Base-by-base conservation (phyloP, 1,140 invertebrate species). In the Hylaeus anthracinus region DNA sequence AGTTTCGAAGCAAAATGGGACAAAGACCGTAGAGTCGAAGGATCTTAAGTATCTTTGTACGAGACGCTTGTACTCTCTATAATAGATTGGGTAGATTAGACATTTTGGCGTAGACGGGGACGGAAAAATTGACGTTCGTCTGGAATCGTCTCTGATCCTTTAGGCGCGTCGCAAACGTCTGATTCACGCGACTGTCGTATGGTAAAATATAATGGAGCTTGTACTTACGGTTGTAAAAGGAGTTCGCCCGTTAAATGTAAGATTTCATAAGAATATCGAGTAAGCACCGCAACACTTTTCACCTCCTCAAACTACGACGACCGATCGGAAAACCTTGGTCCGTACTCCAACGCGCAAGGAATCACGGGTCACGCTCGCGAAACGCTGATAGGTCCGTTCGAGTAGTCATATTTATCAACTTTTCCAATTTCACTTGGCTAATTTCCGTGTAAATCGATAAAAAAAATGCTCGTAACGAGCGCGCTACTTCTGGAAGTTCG, bases 191-290 rank as follows among this genome's bases (percentile, higher is more conserved):
- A 51, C 56, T 14, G 61, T 51, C 26, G 10, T n/a, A n/a, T 61
- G 55, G n/a, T 10, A 43, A 14, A 53, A 63, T 14, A 15, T 48
- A 58, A 61, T 64, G 12, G 9, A 37, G 56, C 55, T 65, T 41
- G 5, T 90, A 90, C 90, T 90, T 82, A 90, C 90, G 83, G 70
- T 77, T 89, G 82, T 84, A 63, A 82, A 80, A 79, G 71, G 61
- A 60, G 70, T 84, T 83, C 79, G 78, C 83, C 75, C 55, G 65
- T 88, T 88, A 89, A 79, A 61, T 82, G 73, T 88, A 78, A 83
- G 85, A 89, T 88, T 82, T 90, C 85, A 89, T 90, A 90, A 88
- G 83, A 86, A 76, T 82, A 88, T 88, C 69, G 73, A 66, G 61
- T 79, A 84, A 82, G 76, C 78, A 84, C 88, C 79, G 66, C 80